A percentile compares a stretch with the other conserved stretches of the same genome.
These are phyloP conservation scores for Vanacampus margaritifer DNA, from an alignment of 2,113 vertebrate species.

Conservation along the genomic window DNA sequence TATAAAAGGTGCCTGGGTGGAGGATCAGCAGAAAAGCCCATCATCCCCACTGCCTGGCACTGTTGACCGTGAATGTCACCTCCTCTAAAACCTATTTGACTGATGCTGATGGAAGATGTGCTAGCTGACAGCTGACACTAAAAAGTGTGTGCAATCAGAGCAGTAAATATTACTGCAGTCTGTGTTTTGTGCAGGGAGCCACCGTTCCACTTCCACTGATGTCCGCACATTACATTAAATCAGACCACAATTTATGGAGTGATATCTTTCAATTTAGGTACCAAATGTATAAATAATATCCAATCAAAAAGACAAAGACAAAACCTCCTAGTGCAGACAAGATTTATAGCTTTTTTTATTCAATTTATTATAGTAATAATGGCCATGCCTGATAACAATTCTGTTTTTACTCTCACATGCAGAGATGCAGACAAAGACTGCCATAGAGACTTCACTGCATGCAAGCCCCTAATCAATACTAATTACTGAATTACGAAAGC, in stretches of 20 bases:
- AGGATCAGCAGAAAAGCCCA: slow-evolving; percentile 40
- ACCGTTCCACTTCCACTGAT: background rate
- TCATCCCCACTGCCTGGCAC: slow-evolving; percentile 25
- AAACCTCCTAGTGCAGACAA: background rate
- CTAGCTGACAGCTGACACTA: slow-evolving; percentile 16
- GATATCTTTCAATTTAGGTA: background rate
- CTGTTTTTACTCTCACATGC: background rate
- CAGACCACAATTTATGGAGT: background rate
- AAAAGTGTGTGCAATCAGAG: slow-evolving; percentile 4
- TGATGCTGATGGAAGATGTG: slow-evolving; percentile 5
- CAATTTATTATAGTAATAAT: background rate
- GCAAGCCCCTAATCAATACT: background rate
- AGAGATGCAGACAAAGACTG: background rate
- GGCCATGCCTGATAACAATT: background rate
- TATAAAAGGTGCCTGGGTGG: background rate
- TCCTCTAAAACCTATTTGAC: slow-evolving; percentile 23
- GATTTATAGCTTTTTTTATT: background rate
- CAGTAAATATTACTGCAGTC: slow-evolving; percentile 17
- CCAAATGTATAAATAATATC: background rate
- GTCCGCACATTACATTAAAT: background rate
- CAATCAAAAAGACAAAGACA: background rate
- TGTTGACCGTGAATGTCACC: slow-evolving; percentile 44
- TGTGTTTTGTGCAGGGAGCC: background rate
- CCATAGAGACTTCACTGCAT: background rate
- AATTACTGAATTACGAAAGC: background rate